Percentiles rank a stretch among this genome's conserved stretches.
These are phyloP conservation scores for Teleopsis dalmanni DNA, from an alignment of 1,140 invertebrate genomes.

Conservation along the genomic window DNA sequence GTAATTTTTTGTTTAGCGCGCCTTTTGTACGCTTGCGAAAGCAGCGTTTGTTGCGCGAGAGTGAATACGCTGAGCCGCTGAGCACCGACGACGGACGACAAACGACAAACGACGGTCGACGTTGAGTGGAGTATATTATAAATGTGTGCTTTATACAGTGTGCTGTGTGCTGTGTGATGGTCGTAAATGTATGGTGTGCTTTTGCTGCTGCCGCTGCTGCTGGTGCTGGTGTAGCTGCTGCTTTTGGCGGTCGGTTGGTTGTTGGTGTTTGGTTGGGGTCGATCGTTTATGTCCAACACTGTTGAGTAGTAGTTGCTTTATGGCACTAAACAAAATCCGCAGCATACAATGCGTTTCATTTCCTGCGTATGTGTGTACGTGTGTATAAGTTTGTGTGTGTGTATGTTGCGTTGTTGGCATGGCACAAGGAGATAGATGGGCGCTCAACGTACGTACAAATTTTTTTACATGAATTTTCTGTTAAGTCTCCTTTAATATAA, in stretches of 20 bases:
- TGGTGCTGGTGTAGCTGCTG: neutral
- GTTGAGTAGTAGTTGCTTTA: too few species aligned
- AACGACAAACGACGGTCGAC: too few species aligned
- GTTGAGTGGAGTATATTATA: neutral
- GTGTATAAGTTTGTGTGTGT: too few species aligned
- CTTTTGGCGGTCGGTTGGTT: neutral
- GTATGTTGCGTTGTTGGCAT: too few species aligned
- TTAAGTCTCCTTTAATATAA: too few species aligned
- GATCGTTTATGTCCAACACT: neutral
- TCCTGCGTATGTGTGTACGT: too few species aligned
- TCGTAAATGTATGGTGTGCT: too few species aligned
- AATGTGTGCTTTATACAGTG: conserved; percentile 2
- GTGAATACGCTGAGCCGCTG: conserved; percentile 13
- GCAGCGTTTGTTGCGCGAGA: neutral
- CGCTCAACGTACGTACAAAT: too few species aligned
- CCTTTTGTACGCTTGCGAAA: conserved; percentile 10
- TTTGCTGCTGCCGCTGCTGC: conserved; percentile 1
- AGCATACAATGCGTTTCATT: too few species aligned
- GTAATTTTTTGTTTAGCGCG: conserved; percentile 45
- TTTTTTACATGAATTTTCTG: too few species aligned
- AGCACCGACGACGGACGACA: neutral
- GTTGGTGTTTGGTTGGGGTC: neutral
- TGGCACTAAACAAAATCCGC: too few species aligned
- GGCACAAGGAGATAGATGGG: too few species aligned
- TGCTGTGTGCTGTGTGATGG: conserved; percentile 8